Evolutionary conservation across 2,113 vertebrate genomes (phyloP), one percentile per base, ranked within the genome.

Genomic region (Poeciliopsis occidentalis): DNA sequence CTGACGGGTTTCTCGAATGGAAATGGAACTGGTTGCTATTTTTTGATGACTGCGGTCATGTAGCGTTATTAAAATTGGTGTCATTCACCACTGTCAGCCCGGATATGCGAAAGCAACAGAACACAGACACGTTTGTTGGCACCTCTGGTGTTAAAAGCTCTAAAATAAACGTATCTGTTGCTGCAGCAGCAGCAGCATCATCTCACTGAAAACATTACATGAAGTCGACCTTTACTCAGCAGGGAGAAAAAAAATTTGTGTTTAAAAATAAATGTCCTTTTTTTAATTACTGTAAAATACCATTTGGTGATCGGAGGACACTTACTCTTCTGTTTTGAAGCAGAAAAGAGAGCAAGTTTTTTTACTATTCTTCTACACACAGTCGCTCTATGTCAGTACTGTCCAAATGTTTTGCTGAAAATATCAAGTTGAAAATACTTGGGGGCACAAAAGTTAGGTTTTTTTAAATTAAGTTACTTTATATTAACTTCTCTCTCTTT

Each of bases 41-140:
- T 57, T 83, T 73, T 89, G 34, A 73, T 71, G 60, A 64, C 69
- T 71, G 81, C 63, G 34, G 62, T 85, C 51, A 39, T 76, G 17
- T 67, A 65, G 32, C 69, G 66, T 80, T 75, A 63, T 76, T 89
- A 57, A 57, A 57, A 57, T 64, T n/a, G 54, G 69, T 13, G 34
- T 73, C 32, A 62, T 29, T 41, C 65, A 62, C 68, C 71, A n/a
- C 19, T 65, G 68, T 74, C 39, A 61, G 41, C 37, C 30, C n/a
- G 41, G 27, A 74, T 13, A 44, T 37, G 60, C 67, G 60, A 69
- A 39, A 19, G 22, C 22, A 54, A 54, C 51, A 54, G 51, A 57
- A 57, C 47, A 54, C 51, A 57, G 19, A 57, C 51, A 57, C 51
- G n/a, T 57, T 57, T 57, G 51, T 57, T 57, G 19, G 7, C 24